Conservation (phyloP, 2,113 vertebrate species). For the Notothenia coriiceps region DNA sequence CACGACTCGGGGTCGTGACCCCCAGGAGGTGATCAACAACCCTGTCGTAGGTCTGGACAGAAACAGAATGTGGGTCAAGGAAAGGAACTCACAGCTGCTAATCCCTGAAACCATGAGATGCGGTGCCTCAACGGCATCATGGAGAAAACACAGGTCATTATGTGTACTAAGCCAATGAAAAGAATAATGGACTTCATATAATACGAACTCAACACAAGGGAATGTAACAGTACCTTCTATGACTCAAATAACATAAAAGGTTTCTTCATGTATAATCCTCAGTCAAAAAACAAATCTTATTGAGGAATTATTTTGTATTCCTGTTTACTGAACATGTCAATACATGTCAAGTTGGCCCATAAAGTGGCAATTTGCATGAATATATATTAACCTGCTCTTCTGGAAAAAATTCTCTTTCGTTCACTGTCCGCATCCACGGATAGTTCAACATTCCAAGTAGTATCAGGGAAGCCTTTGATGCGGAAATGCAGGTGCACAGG, state of each 20-base stretch:
- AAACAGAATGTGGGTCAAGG: background rate
- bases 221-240: background rate
- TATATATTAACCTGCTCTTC: conserved; percentile 26
- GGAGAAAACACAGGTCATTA: background rate
- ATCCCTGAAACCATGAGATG: background rate
- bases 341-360: background rate
- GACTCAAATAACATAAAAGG: no score
- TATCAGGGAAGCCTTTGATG: conserved; percentile 13
- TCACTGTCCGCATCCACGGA: conserved; percentile 32
- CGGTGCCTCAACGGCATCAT: background rate
- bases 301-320: background rate
- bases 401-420: conserved; percentile 16
- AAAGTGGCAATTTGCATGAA: conserved; percentile 46
- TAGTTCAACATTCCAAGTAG: conserved; percentile 33
- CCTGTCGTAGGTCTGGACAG: conserved; percentile 90
- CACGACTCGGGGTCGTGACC: conserved; percentile 96
- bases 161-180: background rate
- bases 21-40: conserved; percentile 98
- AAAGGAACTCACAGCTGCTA: background rate
- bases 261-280: no score
- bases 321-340: background rate
- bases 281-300: conserved; percentile 7
- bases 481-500: conserved; percentile 14
- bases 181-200: background rate
- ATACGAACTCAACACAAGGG: background rate